Evolutionary conservation across 2,797 vertebrate species (phyloP), one percentile per base, ranked within the genome.

Genomic region (Danio tinwini): DNA sequence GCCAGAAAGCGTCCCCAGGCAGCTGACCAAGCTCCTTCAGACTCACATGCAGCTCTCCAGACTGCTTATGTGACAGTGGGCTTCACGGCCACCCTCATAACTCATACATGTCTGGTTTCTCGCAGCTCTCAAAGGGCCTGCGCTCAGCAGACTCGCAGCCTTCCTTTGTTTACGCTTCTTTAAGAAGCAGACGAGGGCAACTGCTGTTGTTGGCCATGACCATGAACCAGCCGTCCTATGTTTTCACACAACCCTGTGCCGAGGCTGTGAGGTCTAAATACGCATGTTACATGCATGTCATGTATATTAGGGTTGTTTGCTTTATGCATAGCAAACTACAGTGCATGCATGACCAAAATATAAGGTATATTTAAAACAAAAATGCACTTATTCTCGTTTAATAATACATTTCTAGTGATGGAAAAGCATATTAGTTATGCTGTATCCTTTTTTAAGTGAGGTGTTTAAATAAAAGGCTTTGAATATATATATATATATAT

Each of bases 51-150:
- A 74, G 56, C 58, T 68, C 47, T 76, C 68, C 78, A 81, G 75
- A 72, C 75, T 63, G 44, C 45, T 64, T 53, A 44, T 77, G 69
- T 77, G 83, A 80, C 84, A 81, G 77, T 82, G 81, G 84, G 80
- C 81, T 56, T 74, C 83, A 65, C 73, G 17, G 82, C 78, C 71
- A 75, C 74, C 72, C 83, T 86, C 86, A 88, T 87, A 87, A 87
- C 76, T 87, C 86, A 88, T 85, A 84, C 85, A 83, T 86, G 86
- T 86, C 86, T 84, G 52, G 58, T 80, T 82, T 52, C 65, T 74
- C 29, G 12, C 67, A n/a, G 61, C 61, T 71, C 63, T 62, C 70
- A 78, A 56, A 80, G 44, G 80, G 76, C 76, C 80, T 76, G 40
- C 4, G 37, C 80, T 37, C 65, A 67, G 76, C 84, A 78, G 64